A percentile compares a stretch with the other conserved stretches of the same genome.
These are phyloP conservation scores for Dendrolimus kikuchii DNA, from an alignment of 1,140 invertebrate species.

Conservation along the genomic window DNA sequence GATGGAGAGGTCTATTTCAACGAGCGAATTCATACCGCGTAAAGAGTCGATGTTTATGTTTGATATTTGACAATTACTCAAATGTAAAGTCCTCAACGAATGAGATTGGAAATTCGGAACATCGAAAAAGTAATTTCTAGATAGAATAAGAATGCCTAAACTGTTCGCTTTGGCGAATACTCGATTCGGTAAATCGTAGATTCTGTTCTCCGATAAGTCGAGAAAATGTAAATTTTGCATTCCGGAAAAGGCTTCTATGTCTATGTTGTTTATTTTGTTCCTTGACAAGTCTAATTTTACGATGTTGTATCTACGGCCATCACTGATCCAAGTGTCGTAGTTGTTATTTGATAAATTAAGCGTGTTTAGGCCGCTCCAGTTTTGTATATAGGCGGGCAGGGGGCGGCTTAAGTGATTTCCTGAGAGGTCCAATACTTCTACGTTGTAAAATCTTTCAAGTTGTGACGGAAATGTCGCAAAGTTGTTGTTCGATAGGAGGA, in stretches of 20 bases:
- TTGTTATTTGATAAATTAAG: slow-evolving; percentile 73
- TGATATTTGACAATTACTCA: slow-evolving; percentile 75
- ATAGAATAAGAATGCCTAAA: slow-evolving; percentile 74
- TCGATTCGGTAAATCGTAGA: slow-evolving; percentile 68
- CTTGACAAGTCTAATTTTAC: slow-evolving; percentile 65
- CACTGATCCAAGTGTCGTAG: slow-evolving; percentile 68
- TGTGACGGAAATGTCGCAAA: slow-evolving; percentile 70
- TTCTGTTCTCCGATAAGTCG: slow-evolving; percentile 78
- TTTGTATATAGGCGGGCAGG: slow-evolving; percentile 45
- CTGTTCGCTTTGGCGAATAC: slow-evolving; percentile 68
- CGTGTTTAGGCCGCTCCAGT: slow-evolving; percentile 55
- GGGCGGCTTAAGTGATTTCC: slow-evolving; percentile 68
- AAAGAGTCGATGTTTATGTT: slow-evolving; percentile 63
- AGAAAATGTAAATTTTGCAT: slow-evolving; percentile 37
- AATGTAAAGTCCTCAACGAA: slow-evolving; percentile 69
- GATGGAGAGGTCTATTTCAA: slow-evolving; percentile 72
- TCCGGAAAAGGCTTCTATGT: slow-evolving; percentile 39
- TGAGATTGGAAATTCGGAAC: slow-evolving; percentile 71
- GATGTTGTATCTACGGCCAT: slow-evolving; percentile 46
- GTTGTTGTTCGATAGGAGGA: slow-evolving; percentile 70
- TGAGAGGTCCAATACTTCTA: slow-evolving; percentile 72
- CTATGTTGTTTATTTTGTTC: slow-evolving; percentile 62
- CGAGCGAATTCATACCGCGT: slow-evolving; percentile 63
- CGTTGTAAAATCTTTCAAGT: slow-evolving; percentile 58
- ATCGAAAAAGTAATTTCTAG: slow-evolving; percentile 76